These are phyloP conservation scores for Pseudomyrmex cubaensis DNA, from an alignment of 1,140 invertebrate genomes.

Conservation along the genomic window DNA sequence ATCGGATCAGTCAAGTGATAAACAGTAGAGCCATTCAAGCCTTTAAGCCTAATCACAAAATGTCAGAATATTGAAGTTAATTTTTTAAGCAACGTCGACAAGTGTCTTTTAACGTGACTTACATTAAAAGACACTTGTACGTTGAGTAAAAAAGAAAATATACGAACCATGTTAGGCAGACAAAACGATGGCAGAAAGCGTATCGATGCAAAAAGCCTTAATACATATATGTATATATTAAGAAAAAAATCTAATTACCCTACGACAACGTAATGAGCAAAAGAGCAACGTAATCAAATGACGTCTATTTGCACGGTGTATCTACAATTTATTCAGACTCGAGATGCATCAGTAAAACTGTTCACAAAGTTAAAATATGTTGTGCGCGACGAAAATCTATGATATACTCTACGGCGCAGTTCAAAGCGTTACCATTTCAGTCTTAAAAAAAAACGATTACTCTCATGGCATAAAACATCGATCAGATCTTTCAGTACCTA, in stretches of 20 bases:
- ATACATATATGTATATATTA: too few species aligned
- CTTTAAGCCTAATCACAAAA: constrained; percentile 14
- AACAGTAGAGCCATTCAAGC: neutral
- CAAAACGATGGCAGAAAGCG: constrained; percentile 48
- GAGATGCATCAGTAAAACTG: constrained; percentile 62
- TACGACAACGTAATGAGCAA: constrained; percentile 50
- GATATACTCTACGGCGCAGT: constrained; percentile 68
- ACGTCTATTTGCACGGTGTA: constrained; percentile 48
- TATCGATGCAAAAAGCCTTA: constrained; percentile 47
- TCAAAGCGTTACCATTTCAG: constrained; percentile 72
- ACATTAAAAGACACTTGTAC: too few species aligned
- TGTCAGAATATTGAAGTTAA: neutral
- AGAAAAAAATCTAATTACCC: constrained; percentile 24
- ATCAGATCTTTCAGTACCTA: constrained; percentile 51
- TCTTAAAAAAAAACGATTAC: constrained; percentile 73
- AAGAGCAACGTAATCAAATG: constrained; percentile 34
- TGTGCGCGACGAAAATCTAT: constrained; percentile 65
- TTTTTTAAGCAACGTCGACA: neutral
- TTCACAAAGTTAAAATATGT: constrained; percentile 66
- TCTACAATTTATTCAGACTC: constrained; percentile 32
- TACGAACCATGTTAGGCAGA: constrained; percentile 48
- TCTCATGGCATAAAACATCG: constrained; percentile 64
- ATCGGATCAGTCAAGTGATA: neutral
- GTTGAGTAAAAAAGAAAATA: neutral
- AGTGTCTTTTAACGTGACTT: constrained; percentile 9